A percentile compares a stretch with the other conserved stretches of the same genome.
Conservation (phyloP, 2,113 vertebrate species). For the Nothocercus nigrocapillus region DNA sequence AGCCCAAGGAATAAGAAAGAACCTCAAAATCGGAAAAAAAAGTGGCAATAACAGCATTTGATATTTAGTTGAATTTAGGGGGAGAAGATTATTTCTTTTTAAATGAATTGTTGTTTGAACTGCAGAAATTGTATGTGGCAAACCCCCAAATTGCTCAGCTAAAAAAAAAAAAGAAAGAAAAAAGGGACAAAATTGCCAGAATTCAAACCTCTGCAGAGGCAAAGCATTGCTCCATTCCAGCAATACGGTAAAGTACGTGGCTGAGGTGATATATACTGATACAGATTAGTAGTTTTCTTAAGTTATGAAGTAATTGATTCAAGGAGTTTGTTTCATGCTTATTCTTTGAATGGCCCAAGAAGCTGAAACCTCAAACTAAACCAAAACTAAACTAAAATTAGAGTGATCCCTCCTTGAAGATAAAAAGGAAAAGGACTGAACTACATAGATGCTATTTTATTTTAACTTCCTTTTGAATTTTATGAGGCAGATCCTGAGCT, state of each 20-base stretch:
- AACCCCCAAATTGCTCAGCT: not conserved
- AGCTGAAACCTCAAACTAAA: conserved; percentile 10
- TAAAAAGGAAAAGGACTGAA: not conserved
- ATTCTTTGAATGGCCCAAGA: not conserved
- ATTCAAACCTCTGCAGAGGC: not conserved
- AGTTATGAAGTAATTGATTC: not conserved
- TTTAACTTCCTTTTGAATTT: conserved; percentile 54
- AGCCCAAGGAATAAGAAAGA: not conserved
- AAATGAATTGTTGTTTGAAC: not conserved
- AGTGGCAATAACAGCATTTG: not conserved
- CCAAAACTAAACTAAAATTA: not conserved
- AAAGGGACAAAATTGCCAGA: not conserved
- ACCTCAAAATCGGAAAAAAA: not conserved
- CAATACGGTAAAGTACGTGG: not conserved
- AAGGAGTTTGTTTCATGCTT: not conserved
- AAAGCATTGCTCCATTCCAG: not conserved
- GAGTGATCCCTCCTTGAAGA: not conserved
- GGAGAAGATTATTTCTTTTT: not conserved
- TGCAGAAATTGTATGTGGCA: not conserved
- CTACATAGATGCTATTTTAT: not conserved
- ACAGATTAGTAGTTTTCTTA: not conserved
- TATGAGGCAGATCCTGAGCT: conserved; percentile 7
- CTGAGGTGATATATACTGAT: not conserved
- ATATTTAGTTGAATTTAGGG: not conserved
- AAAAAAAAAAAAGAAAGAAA: not conserved